A percentile compares a stretch with the other conserved stretches of the same genome.
Evolutionary conservation across 2,797 vertebrate species (phyloP).

Genomic region (Rhinogobio ventralis): DNA sequence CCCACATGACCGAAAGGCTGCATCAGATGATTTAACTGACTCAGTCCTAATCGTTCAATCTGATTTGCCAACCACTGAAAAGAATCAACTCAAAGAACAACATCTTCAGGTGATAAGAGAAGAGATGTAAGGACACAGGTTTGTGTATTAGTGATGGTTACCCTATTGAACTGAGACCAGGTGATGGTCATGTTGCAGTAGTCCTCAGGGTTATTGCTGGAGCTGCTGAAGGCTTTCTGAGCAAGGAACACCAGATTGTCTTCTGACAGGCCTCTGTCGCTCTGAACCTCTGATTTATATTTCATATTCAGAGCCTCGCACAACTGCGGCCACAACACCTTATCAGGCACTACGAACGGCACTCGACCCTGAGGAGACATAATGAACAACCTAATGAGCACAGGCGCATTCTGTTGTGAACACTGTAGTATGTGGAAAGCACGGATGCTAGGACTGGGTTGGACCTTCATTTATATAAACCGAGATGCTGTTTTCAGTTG

Average conservation of each 20-base stretch:
- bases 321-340: slow-evolving; percentile 92
- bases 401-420: neutral
- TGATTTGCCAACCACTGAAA: neutral
- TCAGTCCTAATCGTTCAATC: too few relatives aligned
- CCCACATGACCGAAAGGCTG: neutral
- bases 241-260: slow-evolving; percentile 95
- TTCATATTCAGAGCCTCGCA: slow-evolving; percentile 96
- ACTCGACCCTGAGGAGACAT: slow-evolving; percentile 83
- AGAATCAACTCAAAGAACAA: neutral
- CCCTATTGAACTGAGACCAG: slow-evolving; percentile 97
- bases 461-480: neutral
- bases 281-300: slow-evolving; percentile 96
- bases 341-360: slow-evolving; percentile 92
- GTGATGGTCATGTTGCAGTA: slow-evolving; percentile 89
- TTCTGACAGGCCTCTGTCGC: slow-evolving; percentile 89
- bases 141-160: slow-evolving; percentile 63
- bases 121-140: neutral
- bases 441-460: neutral
- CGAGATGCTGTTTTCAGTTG: neutral
- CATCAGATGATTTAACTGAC: neutral
- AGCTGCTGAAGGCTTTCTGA: slow-evolving; percentile 92
- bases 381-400: neutral
- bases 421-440: too few relatives aligned
- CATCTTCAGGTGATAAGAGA: neutral
- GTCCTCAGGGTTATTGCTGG: slow-evolving; percentile 87